Evolutionary conservation across 2,113 vertebrate genomes (phyloP), one percentile per base, ranked within the genome.

Genomic region (Coracopsis vasa): DNA sequence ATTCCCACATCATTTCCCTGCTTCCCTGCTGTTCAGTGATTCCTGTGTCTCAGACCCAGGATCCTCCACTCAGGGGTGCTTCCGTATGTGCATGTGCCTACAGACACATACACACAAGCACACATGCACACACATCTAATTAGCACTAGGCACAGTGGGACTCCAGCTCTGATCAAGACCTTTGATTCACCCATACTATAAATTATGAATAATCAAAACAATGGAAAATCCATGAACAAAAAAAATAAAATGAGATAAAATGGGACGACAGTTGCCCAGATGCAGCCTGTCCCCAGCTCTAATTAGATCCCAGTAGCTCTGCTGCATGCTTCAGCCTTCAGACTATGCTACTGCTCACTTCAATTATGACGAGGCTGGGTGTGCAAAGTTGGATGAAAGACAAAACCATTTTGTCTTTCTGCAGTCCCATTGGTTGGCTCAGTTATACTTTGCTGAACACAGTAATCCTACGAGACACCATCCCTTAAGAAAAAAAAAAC

Each of bases 351-450:
- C 65, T 41, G 86, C 48, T 91, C 33, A 19, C 47, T 92, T 66
- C 75, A 91, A 3, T 51, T 88, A 90, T 6, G 3, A 45, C 2
- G 5, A 92, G 50, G 53, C 18, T 79, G 80, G 27, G 20, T 79
- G 45, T 51, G 42, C 77, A 89, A 88, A 90, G 42, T 28, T 92
- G 86, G 81, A 94, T 94, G 37, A 86, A 88, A 86, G 7, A 88
- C 61, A 92, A 90, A 94, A 94, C 56, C 83, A 80, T 93, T 96
- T 92, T 73, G 70, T 91, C 82, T 94, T 89, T 92, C 89, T 90
- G 91, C 80, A 95, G 80, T 66, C 89, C 85, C 28, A 13, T 67
- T 81, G 70, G 69, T 45, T 84, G 75, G 39, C 50, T 79, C 85
- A 95, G 81, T 58, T 56, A 87, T 64, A 77, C 48, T 88, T 94